phyloP scores from a whole-genome alignment of 2,797 vertebrate genomes.

The Lagodon rhomboides region DNA sequence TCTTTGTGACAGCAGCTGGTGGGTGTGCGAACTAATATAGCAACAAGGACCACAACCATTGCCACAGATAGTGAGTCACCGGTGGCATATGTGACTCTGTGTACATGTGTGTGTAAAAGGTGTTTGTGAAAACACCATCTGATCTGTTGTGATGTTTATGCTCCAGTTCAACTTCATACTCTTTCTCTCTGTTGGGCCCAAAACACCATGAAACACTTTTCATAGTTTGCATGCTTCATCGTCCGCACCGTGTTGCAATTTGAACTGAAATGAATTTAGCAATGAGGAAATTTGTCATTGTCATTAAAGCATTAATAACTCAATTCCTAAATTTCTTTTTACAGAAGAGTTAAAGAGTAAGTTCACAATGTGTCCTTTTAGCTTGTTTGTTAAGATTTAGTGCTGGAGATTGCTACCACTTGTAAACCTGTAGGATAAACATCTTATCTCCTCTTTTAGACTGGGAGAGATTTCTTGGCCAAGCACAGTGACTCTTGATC shows the following conservation, averaged over 20 bases:
- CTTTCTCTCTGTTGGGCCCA: not conserved
- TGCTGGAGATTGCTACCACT: not conserved
- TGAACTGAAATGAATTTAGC: not conserved
- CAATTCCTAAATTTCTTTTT: no score
- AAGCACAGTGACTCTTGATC: no score
- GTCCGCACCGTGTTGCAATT: not conserved
- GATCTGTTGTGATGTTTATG: conserved; percentile 7
- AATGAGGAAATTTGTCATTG: not conserved
- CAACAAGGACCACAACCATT: conserved; percentile 49
- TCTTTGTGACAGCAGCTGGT: conserved; percentile 69
- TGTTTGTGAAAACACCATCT: conserved; percentile 55
- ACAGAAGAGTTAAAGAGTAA: no score
- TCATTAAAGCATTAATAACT: not conserved
- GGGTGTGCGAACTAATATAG: conserved; percentile 66
- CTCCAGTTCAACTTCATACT: conserved; percentile 6
- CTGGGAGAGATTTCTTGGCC: not conserved
- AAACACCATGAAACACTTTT: not conserved
- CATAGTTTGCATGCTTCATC: not conserved
- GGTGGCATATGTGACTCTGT: conserved; percentile 37
- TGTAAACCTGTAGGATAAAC: not conserved
- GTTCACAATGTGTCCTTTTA: no score
- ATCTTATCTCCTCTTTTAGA: not conserved
- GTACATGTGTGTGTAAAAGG: not conserved
- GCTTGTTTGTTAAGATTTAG: conserved; percentile 6
- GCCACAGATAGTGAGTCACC: conserved; percentile 67